These are phyloP conservation scores for Mimachlamys varia DNA, from an alignment of 2,888 invertebrate species.

Conservation along the genomic window DNA sequence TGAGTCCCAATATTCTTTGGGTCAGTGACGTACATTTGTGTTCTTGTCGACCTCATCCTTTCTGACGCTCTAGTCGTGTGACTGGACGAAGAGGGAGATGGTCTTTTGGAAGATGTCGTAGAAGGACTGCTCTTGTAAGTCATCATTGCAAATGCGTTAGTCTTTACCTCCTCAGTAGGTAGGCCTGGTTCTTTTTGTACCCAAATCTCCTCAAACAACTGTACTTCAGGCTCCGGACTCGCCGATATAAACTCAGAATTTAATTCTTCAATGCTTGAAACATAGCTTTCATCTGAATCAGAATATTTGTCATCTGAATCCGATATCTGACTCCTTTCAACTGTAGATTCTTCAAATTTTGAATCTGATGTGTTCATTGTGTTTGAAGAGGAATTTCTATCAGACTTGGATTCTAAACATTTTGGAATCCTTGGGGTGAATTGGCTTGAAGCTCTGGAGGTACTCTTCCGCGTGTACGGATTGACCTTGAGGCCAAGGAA, in stretches of 20 bases:
- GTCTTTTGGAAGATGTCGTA: background rate
- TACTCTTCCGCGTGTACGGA: background rate
- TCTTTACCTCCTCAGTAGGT: slow-evolving; percentile 52
- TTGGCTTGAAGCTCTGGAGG: background rate
- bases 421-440: background rate
- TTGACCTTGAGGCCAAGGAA: background rate
- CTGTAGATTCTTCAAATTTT: background rate
- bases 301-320: background rate
- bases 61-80: background rate
- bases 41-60: slow-evolving; percentile 47
- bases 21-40: slow-evolving; percentile 64
- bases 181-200: slow-evolving; percentile 61
- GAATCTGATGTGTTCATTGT: background rate
- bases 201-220: slow-evolving; percentile 63
- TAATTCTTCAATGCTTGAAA: background rate
- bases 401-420: background rate
- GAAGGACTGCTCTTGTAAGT: slow-evolving; percentile 40
- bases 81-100: background rate
- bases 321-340: background rate
- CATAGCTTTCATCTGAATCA: background rate
- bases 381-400: background rate
- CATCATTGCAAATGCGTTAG: slow-evolving; percentile 31
- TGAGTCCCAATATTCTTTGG: slow-evolving; percentile 44
- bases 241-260: background rate
- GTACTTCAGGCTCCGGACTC: background rate